Evolutionary conservation across 2,888 invertebrate genomes (phyloP).

Genomic region (Mactromeris polynyma): DNA sequence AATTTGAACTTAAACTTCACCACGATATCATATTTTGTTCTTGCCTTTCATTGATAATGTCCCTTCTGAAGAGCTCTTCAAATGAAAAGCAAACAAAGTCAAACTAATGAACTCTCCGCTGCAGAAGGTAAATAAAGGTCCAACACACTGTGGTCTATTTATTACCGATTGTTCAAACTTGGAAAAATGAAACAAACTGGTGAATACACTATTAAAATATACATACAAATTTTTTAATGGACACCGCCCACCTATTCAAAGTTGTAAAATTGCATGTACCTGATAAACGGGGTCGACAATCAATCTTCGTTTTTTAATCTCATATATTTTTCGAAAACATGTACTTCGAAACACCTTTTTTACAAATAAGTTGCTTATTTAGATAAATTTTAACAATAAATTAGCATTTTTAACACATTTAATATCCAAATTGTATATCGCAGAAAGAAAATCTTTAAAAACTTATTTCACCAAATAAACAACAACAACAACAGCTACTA

Average conservation of each 20-base stretch:
- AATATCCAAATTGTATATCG: no score
- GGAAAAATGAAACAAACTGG: neutral
- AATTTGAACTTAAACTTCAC: constrained; percentile 34
- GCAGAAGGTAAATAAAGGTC: constrained; percentile 26
- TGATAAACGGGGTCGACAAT: neutral
- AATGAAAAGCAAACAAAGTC: constrained; percentile 46
- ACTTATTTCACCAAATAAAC: neutral
- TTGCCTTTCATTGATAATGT: constrained; percentile 35
- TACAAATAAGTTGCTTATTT: no score
- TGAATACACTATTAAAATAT: neutral
- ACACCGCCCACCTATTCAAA: neutral
- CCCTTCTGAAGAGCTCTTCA: constrained; percentile 44
- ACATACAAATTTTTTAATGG: neutral
- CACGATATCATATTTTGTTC: constrained; percentile 31
- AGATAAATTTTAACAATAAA: no score
- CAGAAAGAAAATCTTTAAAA: no score
- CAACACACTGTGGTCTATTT: neutral
- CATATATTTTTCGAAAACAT: no score
- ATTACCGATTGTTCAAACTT: constrained; percentile 2
- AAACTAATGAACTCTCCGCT: constrained; percentile 34
- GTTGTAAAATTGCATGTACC: neutral
- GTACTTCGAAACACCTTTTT: no score
- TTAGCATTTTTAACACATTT: no score
- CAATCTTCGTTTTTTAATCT: no score
- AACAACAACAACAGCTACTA: neutral